These are phyloP conservation scores for Chelon auratus DNA, from an alignment of 2,797 vertebrate genomes.

Conservation along the genomic window DNA sequence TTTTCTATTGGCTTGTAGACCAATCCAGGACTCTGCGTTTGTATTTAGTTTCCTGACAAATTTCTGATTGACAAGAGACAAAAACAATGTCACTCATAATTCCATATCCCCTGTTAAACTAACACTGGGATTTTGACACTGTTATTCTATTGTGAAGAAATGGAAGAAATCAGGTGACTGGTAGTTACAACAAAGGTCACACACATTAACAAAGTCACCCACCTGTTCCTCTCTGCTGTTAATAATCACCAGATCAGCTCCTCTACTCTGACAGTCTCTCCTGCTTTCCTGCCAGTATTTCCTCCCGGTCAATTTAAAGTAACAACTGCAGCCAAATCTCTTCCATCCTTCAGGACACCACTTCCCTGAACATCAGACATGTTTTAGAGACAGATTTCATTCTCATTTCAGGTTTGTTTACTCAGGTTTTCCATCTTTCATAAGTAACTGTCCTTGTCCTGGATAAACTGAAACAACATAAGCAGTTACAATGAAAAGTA, in stretches of 20 bases:
- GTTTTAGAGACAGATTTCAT: no score
- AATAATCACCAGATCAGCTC: conserved; percentile 20
- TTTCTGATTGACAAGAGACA: neutral
- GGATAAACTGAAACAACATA: no score
- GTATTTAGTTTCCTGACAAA: neutral
- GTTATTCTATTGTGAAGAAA: no score
- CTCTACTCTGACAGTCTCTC: rapidly evolving
- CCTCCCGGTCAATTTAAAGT: neutral
- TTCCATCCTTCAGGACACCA: conserved; percentile 17
- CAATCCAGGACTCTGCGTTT: neutral
- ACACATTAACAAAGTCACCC: conserved; percentile 4
- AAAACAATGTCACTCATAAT: neutral
- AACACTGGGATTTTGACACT: no score
- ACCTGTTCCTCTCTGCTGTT: conserved; percentile 15
- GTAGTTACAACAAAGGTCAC: no score
- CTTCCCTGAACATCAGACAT: neutral
- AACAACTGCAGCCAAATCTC: neutral
- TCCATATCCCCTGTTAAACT: neutral
- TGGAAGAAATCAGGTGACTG: no score
- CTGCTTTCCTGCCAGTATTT: neutral
- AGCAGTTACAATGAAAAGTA: no score
- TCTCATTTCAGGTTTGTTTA: no score
- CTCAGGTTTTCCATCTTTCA: no score
- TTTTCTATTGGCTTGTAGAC: neutral
- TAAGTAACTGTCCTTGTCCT: no score